Base-by-base conservation (phyloP, 2,888 invertebrate genomes). In the Criorhina ranunculi region DNA sequence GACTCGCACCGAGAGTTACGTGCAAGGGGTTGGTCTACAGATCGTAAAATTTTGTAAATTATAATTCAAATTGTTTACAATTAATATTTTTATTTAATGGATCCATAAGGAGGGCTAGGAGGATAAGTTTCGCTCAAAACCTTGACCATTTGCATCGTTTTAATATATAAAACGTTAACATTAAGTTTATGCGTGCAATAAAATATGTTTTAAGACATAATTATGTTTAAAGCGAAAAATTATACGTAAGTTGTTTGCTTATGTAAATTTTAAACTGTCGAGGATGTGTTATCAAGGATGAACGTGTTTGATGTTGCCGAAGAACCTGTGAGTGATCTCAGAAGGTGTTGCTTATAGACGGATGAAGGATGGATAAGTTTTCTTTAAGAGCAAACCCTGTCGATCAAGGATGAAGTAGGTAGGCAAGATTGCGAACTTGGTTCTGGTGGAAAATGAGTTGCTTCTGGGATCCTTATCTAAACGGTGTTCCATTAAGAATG, bases 21-120 rank as follows among this genome's bases (percentile, higher is more conserved):
- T 40, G 53, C 42, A 53, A 53, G n/a, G 31, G 72, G 0, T 40
- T 37, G 29, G 12, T 62, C 15, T 15, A 31, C 29, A 49, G 51
- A 6, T 66, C 49, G 12, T 49, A 42, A 40, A 42, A 5, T 53
- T 40, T 24, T 35, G 8, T 12, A 35, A 64, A 49, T 12, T 64
- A 40, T 15, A 44, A 42, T 42, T 67, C n/a, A 44, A 55, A 15
- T 11, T 19, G n/a, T 31, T 19, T 24, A 12, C 29, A 44, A 15
- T 35, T 49, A 49, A 44, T 7, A 17, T 51, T 46, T n/a, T 51
- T 31, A 40, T 60, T 42, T 40, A 73, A 53, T 12, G 57, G 9
- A 19, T n/a, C 24, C 53, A 12, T 5, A 42, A 60, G 55, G 53
- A 62, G 53, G 62, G 33, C 17, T 6, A 44, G 4, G 17, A 24